Evolutionary conservation across 2,888 invertebrate genomes (phyloP), one percentile per base, ranked within the genome.

Genomic region (Cinara cedri): DNA sequence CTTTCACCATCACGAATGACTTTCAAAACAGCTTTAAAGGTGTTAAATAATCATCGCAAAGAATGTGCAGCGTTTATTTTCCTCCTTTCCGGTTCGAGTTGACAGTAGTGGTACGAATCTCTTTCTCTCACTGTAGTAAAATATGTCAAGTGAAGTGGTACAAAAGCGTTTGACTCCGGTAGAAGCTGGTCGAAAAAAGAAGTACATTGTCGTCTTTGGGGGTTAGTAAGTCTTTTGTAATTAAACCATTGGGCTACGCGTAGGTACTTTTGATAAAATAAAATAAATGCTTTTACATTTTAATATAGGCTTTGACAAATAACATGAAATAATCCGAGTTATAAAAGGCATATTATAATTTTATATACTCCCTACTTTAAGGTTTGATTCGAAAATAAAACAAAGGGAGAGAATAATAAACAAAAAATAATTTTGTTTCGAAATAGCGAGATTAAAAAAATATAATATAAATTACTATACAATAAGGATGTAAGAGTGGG

Each of bases 211-310:
- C 49, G 44, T 60, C 14, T 24, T 74, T n/a, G 16, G 2, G 51
- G 14, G 11, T 4, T 21, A 42, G 2, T 34, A 21, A 62, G 21
- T 3, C 62, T 74, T 63, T 74, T 10, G 51, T 62, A 74, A 63
- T 62, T 51, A 62, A 72, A 62, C 51, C n/a, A n/a, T n/a, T n/a
- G n/a, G n/a, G n/a, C n/a, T n/a, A n/a, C n/a, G n/a, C n/a, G n/a
- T n/a, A n/a, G n/a, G n/a, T n/a, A n/a, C n/a, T n/a, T n/a, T n/a
- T n/a, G n/a, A n/a, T n/a, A n/a, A n/a, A n/a, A n/a, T n/a, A n/a
- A n/a, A n/a, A n/a, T n/a, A n/a, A n/a, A n/a, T n/a, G 21, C 46
- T 1, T 3, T 16, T 72, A 3, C 19, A 46, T 46, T n/a, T n/a
- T 1, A 24, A 34, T 16, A 49, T 6, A 46, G 8, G 21, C 72